phyloP scores from a whole-genome alignment of 2,797 vertebrate species.

The Psittacula derbiana region DNA sequence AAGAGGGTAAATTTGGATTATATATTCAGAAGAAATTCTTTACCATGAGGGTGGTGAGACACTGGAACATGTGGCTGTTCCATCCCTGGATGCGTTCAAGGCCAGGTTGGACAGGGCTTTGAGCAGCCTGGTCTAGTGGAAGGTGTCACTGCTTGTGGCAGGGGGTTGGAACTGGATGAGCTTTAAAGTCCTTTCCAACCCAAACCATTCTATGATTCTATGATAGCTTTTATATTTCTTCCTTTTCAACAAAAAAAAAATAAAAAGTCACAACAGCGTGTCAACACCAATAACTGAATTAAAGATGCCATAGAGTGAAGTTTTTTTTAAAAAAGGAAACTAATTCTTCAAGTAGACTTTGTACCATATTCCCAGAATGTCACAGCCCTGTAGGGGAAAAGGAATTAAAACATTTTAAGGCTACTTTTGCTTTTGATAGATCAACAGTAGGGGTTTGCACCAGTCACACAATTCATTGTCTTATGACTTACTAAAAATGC shows the following conservation, averaged over 20 bases:
- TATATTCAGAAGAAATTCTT: neutral
- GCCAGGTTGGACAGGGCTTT: neutral
- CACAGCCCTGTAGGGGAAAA: neutral
- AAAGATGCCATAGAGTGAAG: neutral
- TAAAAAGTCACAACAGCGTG: neutral
- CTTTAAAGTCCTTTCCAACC: neutral
- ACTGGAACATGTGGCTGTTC: neutral
- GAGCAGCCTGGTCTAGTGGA: neutral
- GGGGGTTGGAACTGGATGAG: neutral
- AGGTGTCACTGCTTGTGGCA: neutral
- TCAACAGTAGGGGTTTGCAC: neutral
- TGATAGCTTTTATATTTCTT: neutral
- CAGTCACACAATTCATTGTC: neutral
- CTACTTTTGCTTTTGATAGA: neutral
- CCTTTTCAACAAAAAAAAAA: neutral
- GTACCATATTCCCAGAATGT: neutral
- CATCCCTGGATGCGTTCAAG: neutral
- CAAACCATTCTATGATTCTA: neutral
- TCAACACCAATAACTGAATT: neutral
- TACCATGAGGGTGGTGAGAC: neutral
- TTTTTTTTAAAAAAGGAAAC: neutral
- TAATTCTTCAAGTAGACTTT: neutral
- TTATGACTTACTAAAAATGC: neutral
- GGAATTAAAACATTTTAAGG: neutral
- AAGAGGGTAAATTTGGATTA: neutral